Evolutionary conservation across 2,113 vertebrate genomes (phyloP), one percentile per base, ranked within the genome.

Genomic region (Myanophis thanlyinensis): DNA sequence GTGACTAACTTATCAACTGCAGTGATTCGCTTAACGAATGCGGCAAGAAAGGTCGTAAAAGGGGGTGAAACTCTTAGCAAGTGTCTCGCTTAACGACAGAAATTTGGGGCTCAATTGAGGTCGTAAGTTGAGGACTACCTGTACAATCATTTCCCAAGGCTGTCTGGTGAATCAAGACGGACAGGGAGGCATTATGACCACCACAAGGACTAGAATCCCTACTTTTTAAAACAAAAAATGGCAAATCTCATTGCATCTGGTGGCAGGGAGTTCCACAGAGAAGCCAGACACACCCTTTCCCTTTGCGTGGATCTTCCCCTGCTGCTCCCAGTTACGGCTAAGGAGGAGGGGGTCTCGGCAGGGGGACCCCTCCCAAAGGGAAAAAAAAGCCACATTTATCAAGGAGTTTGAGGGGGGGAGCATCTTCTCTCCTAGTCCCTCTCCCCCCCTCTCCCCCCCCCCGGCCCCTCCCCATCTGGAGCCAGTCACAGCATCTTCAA

Each of bases 391-490:
- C 59, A 12, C 27, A n/a, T 62, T 30, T 62, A 8, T 30, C 25
- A 62, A 30, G 56, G 56, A 2, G 10, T 30, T 30, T 30, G 10
- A 0, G 52, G 25, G 54, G 54, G 85, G 59, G n/a, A n/a, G 30
- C 85, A 25, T 0, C 22, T 46, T 85, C 53, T 15, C 9, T 90
- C 89, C 54, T 25, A 30, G 25, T 53, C 5, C 2, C 4, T 13
- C 25, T 89, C 88, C 62, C 80, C 7, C 54, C 0, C 1, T 0
- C 67, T n/a, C 22, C 13, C 1, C 0, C 67, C 35, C 22, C 13
- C n/a, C n/a, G n/a, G n/a, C n/a, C n/a, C n/a, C 1, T 0, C 67
- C 35, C 22, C 13, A 0, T 0, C 56, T n/a, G 27, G 25, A 54
- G 23, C 92, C 49, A 0, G 13, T 22, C 44, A 91, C 47, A 27